Conservation (phyloP, 2,113 vertebrate species). For the Passer montanus region DNA sequence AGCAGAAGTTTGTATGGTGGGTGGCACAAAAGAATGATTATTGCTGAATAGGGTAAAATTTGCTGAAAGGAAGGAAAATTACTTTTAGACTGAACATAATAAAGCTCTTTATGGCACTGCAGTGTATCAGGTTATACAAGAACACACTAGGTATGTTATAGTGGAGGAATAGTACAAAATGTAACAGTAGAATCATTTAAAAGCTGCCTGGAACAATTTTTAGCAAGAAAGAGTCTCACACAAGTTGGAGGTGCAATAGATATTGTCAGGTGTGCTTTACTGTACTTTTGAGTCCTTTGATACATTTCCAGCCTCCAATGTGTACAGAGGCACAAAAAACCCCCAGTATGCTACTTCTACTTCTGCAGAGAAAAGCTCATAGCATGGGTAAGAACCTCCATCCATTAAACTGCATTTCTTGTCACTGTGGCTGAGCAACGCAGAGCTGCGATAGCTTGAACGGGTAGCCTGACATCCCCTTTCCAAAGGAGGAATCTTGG, state of each 20-base stretch:
- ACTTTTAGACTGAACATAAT: not conserved
- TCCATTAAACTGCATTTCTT: not conserved
- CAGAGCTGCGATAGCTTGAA: not conserved
- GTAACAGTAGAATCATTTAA: not conserved
- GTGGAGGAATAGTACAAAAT: not conserved
- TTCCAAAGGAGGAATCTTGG: not conserved
- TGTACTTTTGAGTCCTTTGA: not conserved
- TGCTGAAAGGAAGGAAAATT: not conserved
- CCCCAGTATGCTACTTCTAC: not conserved
- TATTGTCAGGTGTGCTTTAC: not conserved
- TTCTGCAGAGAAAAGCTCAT: not conserved
- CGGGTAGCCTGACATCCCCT: not conserved
- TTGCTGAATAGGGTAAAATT: not conserved
- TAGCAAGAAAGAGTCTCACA: not conserved
- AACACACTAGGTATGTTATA: not conserved
- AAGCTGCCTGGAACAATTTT: not conserved
- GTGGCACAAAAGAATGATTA: not conserved
- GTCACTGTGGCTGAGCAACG: not conserved
- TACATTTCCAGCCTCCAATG: not conserved
- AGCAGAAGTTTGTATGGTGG: not conserved
- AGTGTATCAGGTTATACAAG: not conserved
- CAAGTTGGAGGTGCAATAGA: not conserved
- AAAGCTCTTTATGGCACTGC: not conserved
- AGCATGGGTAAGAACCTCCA: not conserved
- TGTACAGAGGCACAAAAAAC: not conserved